Evolutionary conservation across 2,888 invertebrate genomes (phyloP).

Genomic region (Drosophila neonasuta): DNA sequence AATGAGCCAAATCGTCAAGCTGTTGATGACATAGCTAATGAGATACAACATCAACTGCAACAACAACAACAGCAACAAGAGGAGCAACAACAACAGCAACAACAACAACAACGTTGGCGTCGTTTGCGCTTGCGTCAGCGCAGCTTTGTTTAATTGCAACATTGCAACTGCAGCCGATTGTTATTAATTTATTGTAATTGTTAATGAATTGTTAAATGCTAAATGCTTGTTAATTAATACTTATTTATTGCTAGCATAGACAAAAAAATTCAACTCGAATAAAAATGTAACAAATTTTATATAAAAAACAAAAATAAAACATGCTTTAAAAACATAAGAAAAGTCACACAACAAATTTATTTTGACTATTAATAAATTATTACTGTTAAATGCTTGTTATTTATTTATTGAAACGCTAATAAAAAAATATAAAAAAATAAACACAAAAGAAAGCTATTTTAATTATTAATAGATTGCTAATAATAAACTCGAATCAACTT

Average conservation of each 20-base stretch:
- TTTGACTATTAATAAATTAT: no score
- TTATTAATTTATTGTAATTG: conserved; percentile 2
- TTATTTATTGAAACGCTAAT: no score
- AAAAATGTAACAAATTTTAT: conserved; percentile 9
- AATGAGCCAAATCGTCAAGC: conserved; percentile 37
- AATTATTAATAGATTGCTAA: no score
- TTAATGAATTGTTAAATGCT: neutral
- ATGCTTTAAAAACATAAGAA: neutral
- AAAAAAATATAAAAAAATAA: neutral
- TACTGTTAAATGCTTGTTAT: no score
- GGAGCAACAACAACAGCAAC: neutral
- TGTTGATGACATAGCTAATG: conserved; percentile 45
- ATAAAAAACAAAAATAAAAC: neutral
- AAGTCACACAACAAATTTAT: neutral
- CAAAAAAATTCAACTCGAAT: conserved; percentile 19
- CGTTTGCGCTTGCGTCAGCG: conserved; percentile 44
- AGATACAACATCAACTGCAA: conserved; percentile 14
- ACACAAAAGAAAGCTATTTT: neutral
- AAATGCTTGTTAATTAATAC: conserved; percentile 1
- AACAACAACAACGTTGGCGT: conserved; percentile 37
- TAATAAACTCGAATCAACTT: no score
- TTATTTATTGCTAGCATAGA: conserved; percentile 42
- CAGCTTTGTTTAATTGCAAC: conserved; percentile 23
- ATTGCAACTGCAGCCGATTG: conserved; percentile 8
- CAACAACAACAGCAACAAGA: conserved; percentile 4